These are phyloP conservation scores for Nycticorax nycticorax DNA, from an alignment of 2,113 vertebrate genomes.

Conservation along the genomic window DNA sequence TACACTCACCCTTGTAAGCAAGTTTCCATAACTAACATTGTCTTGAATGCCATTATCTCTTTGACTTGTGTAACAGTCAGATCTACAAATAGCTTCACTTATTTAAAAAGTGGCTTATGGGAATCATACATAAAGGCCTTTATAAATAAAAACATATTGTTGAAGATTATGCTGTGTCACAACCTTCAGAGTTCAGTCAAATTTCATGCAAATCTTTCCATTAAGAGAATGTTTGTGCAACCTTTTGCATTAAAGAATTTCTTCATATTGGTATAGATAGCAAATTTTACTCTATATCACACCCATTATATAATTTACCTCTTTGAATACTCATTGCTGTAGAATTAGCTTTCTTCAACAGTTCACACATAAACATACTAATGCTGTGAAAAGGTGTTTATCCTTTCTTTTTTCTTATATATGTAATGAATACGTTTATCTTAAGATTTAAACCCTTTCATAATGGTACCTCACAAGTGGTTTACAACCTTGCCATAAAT, in stretches of 20 bases:
- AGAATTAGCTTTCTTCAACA: neutral
- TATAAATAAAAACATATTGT: constrained; percentile 2
- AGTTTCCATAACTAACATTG: neutral
- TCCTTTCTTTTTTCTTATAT: neutral
- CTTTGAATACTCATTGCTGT: neutral
- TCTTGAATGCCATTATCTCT: neutral
- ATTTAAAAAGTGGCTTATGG: neutral
- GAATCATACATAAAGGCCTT: neutral
- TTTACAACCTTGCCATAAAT: neutral
- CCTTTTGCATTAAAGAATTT: neutral
- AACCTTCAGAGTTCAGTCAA: neutral
- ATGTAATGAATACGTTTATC: neutral
- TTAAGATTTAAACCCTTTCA: neutral
- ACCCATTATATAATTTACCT: neutral
- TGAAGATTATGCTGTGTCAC: neutral
- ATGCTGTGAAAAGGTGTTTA: neutral
- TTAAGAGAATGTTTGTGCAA: neutral
- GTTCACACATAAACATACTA: neutral
- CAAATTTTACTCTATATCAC: neutral
- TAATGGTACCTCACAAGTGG: neutral
- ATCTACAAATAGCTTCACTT: constrained; percentile 5
- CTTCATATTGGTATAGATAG: neutral
- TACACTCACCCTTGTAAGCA: neutral
- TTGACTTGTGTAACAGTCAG: neutral
- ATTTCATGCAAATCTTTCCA: neutral